These are phyloP conservation scores for Dipodomys spectabilis DNA, from an alignment of 2,113 vertebrate genomes.

Conservation along the genomic window DNA sequence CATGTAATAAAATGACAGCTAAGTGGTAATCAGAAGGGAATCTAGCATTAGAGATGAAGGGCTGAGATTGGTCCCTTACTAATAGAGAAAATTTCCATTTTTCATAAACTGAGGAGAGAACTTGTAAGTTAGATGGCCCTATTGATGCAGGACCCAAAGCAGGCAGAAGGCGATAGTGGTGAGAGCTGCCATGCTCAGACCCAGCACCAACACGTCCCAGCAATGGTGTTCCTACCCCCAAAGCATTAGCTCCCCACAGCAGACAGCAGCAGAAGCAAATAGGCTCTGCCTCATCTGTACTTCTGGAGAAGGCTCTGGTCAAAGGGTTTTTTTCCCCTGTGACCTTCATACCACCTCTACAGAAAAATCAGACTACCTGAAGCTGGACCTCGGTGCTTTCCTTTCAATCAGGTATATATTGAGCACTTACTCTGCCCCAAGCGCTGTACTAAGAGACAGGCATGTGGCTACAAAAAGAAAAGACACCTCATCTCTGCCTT, in stretches of 20 bases:
- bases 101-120: constrained; percentile 3
- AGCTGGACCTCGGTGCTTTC: background rate
- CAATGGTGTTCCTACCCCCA: background rate
- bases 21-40: background rate
- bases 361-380: background rate
- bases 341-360: background rate
- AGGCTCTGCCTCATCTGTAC: background rate
- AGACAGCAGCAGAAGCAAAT: background rate
- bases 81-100: background rate
- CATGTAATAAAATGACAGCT: background rate
- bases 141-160: background rate
- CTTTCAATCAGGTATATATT: background rate
- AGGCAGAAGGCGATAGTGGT: background rate
- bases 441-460: background rate
- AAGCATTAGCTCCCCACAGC: background rate
- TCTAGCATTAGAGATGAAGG: background rate
- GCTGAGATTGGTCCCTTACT: background rate
- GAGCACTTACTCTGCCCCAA: background rate
- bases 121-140: too few relatives aligned
- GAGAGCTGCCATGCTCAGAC: background rate
- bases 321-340: background rate
- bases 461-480: constrained; percentile 1
- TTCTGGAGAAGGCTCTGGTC: background rate
- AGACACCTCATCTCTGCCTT: background rate
- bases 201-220: background rate